These are phyloP conservation scores for Oligia strigilis DNA, from an alignment of 2,888 invertebrate genomes.

Conservation along the genomic window DNA sequence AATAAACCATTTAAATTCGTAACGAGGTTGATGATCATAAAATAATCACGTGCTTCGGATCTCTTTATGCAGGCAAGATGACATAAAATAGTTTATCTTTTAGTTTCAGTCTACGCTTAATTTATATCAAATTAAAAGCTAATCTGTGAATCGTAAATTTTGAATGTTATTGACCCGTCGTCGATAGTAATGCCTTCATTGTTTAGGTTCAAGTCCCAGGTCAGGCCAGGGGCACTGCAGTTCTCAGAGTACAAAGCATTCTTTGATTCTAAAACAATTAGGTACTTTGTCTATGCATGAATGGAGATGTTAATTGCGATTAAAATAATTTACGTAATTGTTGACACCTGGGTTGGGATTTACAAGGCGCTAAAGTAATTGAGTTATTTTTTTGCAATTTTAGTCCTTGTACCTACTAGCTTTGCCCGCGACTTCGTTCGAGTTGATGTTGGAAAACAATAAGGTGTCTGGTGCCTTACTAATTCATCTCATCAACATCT, in stretches of 20 bases:
- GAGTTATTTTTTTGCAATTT: neutral
- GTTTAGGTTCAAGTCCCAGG: slow-evolving; percentile 63
- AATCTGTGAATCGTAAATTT: slow-evolving; percentile 50
- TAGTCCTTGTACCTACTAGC: neutral
- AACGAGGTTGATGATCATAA: neutral
- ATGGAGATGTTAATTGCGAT: slow-evolving; percentile 46
- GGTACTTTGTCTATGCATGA: slow-evolving; percentile 50
- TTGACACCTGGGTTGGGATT: slow-evolving; percentile 25
- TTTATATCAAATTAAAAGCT: slow-evolving; percentile 52
- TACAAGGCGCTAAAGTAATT: slow-evolving; percentile 18
- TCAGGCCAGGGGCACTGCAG: slow-evolving; percentile 61
- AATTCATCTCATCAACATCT: too few relatives aligned
- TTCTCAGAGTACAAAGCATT: slow-evolving; percentile 56
- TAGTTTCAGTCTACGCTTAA: slow-evolving; percentile 38
- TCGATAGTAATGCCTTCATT: slow-evolving; percentile 51
- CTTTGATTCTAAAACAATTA: slow-evolving; percentile 54
- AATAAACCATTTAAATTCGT: neutral
- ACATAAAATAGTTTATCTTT: slow-evolving; percentile 11
- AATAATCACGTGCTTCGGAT: neutral
- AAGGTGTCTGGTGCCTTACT: neutral
- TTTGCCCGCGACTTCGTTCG: neutral
- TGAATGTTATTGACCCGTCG: slow-evolving; percentile 62
- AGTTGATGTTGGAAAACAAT: neutral
- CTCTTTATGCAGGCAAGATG: slow-evolving; percentile 5
- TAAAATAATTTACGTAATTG: slow-evolving; percentile 44